Base-by-base conservation (phyloP, 2,113 vertebrate genomes). In the Nycticorax nycticorax region DNA sequence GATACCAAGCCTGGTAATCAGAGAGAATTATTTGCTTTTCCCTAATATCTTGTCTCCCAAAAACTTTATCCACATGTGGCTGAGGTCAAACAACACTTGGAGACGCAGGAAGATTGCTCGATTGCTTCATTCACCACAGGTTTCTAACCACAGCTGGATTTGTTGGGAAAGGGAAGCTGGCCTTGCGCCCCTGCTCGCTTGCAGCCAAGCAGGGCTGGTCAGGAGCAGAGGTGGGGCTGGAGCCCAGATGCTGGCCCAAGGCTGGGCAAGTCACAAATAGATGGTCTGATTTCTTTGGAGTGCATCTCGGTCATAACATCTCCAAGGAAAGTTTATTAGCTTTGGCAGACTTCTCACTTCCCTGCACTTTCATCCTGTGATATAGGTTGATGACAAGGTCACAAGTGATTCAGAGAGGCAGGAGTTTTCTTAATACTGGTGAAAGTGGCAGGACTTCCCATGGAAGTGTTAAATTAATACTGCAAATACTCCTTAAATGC, bases 151-250 rank as follows among this genome's bases (percentile, higher is more conserved):
- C 11, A 67, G 32, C 22, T n/a, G 5, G 12, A 24, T 73, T 60
- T 77, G 24, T 18, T 84, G 60, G 37, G 59, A 50, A 63, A 63
- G 26, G 17, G 24, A 63, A 28, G 16, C 6, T 84, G 64, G 14
- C 41, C 28, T 50, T 0, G 1, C 26, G 13, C 23, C 28, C 59
- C n/a, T 22, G 19, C 21, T 73, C 3, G 0, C n/a, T 57, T 0
- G 0, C 22, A 64, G 59, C n/a, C 52, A 45, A 26, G 28, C 45
- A 35, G 14, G 6, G 9, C 12, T 48, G 14, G 26, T 30, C 53
- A 35, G 55, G 23, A 86, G 32, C n/a, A 72, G 55, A 62, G 41
- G 17, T 33, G 60, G 22, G 47, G 9, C 45, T 45, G 39, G 47
- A 78, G 30, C 10, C 37, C 43, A 60, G 45, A n/a, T 23, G 16